These are phyloP conservation scores for Cacoxenus indagator DNA, from an alignment of 2,888 invertebrate genomes.

Conservation along the genomic window DNA sequence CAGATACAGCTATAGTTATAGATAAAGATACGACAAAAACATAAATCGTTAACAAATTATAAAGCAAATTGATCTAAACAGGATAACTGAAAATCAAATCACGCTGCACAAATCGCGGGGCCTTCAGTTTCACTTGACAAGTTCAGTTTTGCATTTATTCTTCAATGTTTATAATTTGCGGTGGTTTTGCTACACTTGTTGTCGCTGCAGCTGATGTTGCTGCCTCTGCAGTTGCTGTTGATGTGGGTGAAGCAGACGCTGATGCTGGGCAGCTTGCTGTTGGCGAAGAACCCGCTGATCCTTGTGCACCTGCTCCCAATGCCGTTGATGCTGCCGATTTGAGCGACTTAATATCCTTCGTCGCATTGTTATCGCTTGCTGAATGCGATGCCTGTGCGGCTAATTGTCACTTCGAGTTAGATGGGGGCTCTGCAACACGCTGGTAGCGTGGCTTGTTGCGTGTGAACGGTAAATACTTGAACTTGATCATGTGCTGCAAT, in stretches of 20 bases:
- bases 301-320: slow-evolving; percentile 29
- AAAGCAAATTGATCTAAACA: slow-evolving; percentile 12
- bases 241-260: slow-evolving; percentile 31
- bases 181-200: slow-evolving; percentile 63
- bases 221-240: slow-evolving; percentile 36
- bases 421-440: slow-evolving; percentile 71
- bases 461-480: slow-evolving; percentile 98
- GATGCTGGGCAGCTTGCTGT: slow-evolving; percentile 35
- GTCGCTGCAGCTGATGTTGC: slow-evolving; percentile 30
- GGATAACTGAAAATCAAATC: no score
- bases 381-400: slow-evolving; percentile 71
- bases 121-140: not conserved
- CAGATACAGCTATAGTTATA: slow-evolving; percentile 29
- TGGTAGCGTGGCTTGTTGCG: slow-evolving; percentile 97
- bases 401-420: slow-evolving; percentile 72
- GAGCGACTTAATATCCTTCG: slow-evolving; percentile 42
- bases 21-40: slow-evolving; percentile 41
- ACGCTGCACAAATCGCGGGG: not conserved
- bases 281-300: not conserved
- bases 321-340: slow-evolving; percentile 40
- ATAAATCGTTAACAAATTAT: slow-evolving; percentile 31
- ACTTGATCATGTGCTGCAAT: slow-evolving; percentile 99
- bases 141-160: slow-evolving; percentile 42
- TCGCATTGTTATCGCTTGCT: slow-evolving; percentile 51
- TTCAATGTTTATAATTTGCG: slow-evolving; percentile 69